Percentiles rank a stretch among this genome's conserved stretches.
These are phyloP conservation scores for Eupithecia inturbata DNA, from an alignment of 2,888 invertebrate genomes.

Conservation along the genomic window DNA sequence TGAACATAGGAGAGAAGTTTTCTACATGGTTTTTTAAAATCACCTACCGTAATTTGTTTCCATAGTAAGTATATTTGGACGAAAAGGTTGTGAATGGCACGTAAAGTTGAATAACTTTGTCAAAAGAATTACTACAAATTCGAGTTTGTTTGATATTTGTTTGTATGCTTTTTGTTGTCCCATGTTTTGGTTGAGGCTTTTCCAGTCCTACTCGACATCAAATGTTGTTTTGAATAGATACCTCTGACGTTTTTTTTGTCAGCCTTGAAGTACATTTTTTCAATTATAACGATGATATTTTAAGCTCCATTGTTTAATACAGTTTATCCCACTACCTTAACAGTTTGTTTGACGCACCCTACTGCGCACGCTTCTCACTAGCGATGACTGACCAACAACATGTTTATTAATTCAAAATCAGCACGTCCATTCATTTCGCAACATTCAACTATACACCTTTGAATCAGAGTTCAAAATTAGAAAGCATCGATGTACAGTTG, in stretches of 20 bases:
- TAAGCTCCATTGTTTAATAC: slow-evolving; percentile 26
- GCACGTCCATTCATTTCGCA: slow-evolving; percentile 17
- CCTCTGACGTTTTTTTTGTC: neutral
- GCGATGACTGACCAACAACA: slow-evolving; percentile 52
- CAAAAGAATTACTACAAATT: neutral
- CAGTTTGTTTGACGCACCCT: slow-evolving; percentile 41
- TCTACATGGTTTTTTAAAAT: neutral
- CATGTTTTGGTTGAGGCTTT: neutral
- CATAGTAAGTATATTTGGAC: too few species aligned
- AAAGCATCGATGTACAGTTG: slow-evolving; percentile 20
- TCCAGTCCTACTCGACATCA: neutral
- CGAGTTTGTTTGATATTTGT: neutral
- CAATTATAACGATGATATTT: slow-evolving; percentile 7
- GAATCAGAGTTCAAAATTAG: slow-evolving; percentile 14
- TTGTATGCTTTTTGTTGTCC: neutral
- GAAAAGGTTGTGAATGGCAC: too few species aligned
- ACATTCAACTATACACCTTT: slow-evolving; percentile 28
- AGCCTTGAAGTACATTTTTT: neutral
- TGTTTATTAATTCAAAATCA: slow-evolving; percentile 44
- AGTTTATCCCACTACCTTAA: slow-evolving; percentile 30
- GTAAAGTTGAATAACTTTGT: neutral
- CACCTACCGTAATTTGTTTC: neutral
- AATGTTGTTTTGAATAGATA: neutral
- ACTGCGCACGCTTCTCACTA: slow-evolving; percentile 50
- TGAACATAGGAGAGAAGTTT: neutral